These are phyloP conservation scores for Micrasema longulum DNA, from an alignment of 1,140 invertebrate species.

Conservation along the genomic window DNA sequence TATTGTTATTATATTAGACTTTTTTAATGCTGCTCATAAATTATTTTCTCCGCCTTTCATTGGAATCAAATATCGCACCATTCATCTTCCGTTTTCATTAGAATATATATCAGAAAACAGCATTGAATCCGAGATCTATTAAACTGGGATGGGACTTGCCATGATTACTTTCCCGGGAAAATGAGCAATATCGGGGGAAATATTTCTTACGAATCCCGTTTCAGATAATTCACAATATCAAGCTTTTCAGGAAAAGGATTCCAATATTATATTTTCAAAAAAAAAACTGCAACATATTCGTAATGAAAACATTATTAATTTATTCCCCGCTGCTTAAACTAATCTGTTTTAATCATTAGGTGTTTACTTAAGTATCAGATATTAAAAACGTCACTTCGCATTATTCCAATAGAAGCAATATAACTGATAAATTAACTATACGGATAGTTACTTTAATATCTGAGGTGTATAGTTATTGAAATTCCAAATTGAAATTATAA, in stretches of 20 bases:
- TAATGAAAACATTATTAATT: too few relatives aligned
- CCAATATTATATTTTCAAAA: not conserved
- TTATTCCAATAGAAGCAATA: too few relatives aligned
- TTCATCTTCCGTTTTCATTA: constrained; percentile 41
- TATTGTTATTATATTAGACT: too few relatives aligned
- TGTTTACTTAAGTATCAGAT: too few relatives aligned
- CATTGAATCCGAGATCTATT: constrained; percentile 36
- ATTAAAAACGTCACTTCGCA: too few relatives aligned
- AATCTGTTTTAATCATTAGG: too few relatives aligned
- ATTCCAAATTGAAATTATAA: too few relatives aligned
- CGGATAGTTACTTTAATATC: too few relatives aligned
- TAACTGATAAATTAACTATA: too few relatives aligned
- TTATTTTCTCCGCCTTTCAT: not conserved
- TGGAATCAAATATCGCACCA: constrained; percentile 25
- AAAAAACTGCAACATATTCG: too few relatives aligned
- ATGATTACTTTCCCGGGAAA: constrained; percentile 45
- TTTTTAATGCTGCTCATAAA: not conserved
- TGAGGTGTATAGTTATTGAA: too few relatives aligned
- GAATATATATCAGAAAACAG: constrained; percentile 30
- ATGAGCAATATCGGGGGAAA: constrained; percentile 46
- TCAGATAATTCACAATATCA: not conserved
- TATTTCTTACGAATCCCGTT: constrained; percentile 38
- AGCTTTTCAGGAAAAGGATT: not conserved
- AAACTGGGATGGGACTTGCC: not conserved
- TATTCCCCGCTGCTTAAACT: too few relatives aligned